Percentiles rank a stretch among this genome's conserved stretches.
These are phyloP conservation scores for Naja naja DNA, from an alignment of 2,113 vertebrate species.

Conservation along the genomic window DNA sequence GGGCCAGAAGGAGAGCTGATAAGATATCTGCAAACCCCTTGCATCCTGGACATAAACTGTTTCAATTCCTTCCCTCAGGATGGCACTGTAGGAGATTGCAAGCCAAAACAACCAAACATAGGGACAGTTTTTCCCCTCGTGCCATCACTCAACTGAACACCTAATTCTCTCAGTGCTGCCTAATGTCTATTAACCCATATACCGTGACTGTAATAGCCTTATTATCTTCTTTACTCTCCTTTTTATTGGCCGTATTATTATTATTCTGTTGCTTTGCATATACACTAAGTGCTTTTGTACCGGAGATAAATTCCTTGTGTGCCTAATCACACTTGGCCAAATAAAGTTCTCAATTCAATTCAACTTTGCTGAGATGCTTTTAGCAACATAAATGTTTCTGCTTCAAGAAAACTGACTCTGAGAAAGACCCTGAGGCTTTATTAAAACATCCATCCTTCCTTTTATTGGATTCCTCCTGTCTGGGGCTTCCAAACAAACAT, in stretches of 20 bases:
- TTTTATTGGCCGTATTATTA: neutral
- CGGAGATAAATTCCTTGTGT: neutral
- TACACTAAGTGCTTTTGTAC: neutral
- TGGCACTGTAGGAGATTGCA: neutral
- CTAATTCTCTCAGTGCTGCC: neutral
- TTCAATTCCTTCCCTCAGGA: neutral
- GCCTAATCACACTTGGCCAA: neutral
- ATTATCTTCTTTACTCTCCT: neutral
- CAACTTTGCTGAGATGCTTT: neutral
- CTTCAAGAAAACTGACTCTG: conserved; percentile 37
- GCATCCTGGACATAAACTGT: neutral
- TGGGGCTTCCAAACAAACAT: conserved; percentile 3
- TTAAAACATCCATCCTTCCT: neutral
- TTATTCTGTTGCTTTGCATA: neutral
- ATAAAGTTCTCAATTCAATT: neutral
- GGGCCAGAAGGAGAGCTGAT: neutral
- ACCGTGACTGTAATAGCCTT: neutral
- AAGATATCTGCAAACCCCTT: neutral
- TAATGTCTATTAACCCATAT: neutral
- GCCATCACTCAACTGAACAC: neutral
- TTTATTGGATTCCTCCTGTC: neutral
- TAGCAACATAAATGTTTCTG: neutral
- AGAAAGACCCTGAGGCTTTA: neutral
- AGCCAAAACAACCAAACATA: neutral
- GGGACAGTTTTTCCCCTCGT: neutral